Evolutionary conservation across 2,797 vertebrate genomes (phyloP), one percentile per base, ranked within the genome.

Genomic region (Enteromius unitaeniatus): DNA sequence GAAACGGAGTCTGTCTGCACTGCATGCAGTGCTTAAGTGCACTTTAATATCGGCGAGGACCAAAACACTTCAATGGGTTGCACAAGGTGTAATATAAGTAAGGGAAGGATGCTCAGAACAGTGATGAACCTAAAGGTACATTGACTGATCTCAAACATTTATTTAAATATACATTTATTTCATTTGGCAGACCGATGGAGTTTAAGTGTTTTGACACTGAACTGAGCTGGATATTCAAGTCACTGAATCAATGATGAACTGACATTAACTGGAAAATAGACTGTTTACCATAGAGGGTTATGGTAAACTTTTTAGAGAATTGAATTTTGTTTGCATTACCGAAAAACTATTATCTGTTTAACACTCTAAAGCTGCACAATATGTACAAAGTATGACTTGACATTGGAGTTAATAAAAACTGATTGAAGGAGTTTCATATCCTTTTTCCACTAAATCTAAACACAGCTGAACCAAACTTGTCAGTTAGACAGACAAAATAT

Each of bases 21-120:
- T 86, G 78, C 86, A 86, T 69, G 80, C 34, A 81, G 77, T 87
- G 80, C 78, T 74, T 85, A 87, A 85, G 78, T 87, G 80, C 60
- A 89, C 86, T 87, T 87, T 74, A 84, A 84, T 73, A 86, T 80
- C n/a, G 31, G 51, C 68, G 55, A 76, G 60, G 42, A 81, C 11
- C 3, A 1, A 37, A 75, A 78, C 23, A 81, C 55, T 81, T 81
- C 19, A 70, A 23, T 73, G 37, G 74, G 75, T 7, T 21, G 67
- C 58, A 47, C 31, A 14, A 85, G 74, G 23, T 73, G 64, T 26
- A 34, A 87, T 74, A 77, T 58, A 45, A 45, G 11, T 45, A 45
- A 13, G 45, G 13, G 77, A 53, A 82, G 42, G 17, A 51, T 28
- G 42, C 53, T 75, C 14, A 45, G 49, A 58, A 17, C 4, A 75